Evolutionary conservation across 2,113 vertebrate species (phyloP), one percentile per base, ranked within the genome.

Genomic region (Channa maculata): DNA sequence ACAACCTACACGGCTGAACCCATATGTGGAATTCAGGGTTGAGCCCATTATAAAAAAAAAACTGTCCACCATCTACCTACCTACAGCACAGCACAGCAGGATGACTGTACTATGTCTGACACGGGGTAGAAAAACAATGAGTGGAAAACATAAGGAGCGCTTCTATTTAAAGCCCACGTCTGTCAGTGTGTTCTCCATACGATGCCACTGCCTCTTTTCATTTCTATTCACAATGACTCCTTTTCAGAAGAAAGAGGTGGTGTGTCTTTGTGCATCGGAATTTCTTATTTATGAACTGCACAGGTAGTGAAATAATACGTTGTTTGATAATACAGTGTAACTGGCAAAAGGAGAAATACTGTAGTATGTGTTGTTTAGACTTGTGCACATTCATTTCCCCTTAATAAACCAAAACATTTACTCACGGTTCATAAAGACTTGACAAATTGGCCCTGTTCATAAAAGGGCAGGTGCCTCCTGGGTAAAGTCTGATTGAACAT

Each of bases 161-260:
- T 86, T 80, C 79, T 75, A 86, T 86, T 82, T 79, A 80, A 87
- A 83, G 80, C 71, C 36, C 60, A 39, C 43, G n/a, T 69, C 77
- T 85, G 77, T 73, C 64, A 65, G 48, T 33, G 64, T 66, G 34
- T 65, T 76, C 77, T 76, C 57, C 15, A 8, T 59, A 64, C 58
- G 55, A 63, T 52, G 24, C 36, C 46, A 34, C 59, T 63, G 51
- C 8, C 41, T 2, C 24, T 49, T 65, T 78, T 55, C 15, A 78
- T 82, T 72, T 82, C 71, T 70, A 51, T 80, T 79, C 76, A 82
- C 33, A 65, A 80, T 8, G 65, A 33, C 58, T 79, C 55, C 76
- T 46, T 51, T 71, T 13, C 45, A 82, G 67, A 65, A 55, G 68
- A 65, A 60, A 78, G 75, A 48, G 41, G 37, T 4, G 8, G 24